A percentile compares a stretch with the other conserved stretches of the same genome.
These are phyloP conservation scores for Cantharis flavilabris DNA, from an alignment of 2,888 invertebrate species.

Conservation along the genomic window DNA sequence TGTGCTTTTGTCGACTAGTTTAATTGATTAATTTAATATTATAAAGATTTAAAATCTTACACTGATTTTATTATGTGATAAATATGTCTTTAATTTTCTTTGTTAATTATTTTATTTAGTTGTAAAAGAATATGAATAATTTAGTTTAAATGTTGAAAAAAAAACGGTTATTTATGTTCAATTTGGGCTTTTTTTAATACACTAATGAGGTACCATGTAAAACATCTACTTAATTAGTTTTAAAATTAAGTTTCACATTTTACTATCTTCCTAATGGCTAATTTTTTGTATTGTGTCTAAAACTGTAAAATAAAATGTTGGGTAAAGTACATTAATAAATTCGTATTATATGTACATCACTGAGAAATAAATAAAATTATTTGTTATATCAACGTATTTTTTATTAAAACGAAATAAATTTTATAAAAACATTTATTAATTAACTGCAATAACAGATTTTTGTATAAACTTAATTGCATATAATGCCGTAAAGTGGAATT, in stretches of 20 bases:
- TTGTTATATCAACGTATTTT: neutral
- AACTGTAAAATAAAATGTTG: neutral
- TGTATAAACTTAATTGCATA: constrained; percentile 17
- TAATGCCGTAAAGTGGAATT: constrained; percentile 9
- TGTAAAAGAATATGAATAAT: neutral
- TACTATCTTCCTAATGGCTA: neutral
- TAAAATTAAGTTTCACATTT: neutral
- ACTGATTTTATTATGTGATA: constrained; percentile 54
- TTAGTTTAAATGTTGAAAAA: neutral
- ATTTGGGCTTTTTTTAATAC: neutral
- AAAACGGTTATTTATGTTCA: neutral
- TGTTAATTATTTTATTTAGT: constrained; percentile 20
- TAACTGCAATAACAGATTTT: neutral
- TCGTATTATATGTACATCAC: neutral
- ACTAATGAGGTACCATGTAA: neutral
- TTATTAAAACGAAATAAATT: neutral
- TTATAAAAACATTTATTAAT: constrained; percentile 1
- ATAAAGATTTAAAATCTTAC: constrained; percentile 40
- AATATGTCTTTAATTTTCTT: constrained; percentile 21
- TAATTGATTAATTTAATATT: constrained; percentile 35
- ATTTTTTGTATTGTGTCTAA: neutral
- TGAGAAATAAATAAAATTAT: neutral
- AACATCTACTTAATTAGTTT: neutral
- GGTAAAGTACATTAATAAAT: neutral
- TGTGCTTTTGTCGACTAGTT: constrained; percentile 26